These are phyloP conservation scores for Halichoeres trimaculatus DNA, from an alignment of 2,113 vertebrate genomes.

Conservation along the genomic window DNA sequence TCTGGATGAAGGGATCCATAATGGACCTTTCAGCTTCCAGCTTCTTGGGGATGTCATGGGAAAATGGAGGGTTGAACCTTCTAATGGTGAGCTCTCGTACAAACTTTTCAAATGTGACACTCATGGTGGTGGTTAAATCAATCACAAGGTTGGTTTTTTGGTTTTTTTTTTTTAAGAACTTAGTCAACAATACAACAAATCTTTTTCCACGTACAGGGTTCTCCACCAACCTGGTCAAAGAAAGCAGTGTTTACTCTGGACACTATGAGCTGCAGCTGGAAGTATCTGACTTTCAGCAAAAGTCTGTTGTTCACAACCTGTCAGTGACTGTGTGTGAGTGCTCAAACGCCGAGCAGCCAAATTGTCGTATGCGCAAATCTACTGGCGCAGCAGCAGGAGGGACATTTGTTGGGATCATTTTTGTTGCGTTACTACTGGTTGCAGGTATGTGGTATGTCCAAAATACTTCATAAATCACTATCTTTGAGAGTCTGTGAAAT, in stretches of 20 bases:
- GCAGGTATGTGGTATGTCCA: conserved; percentile 53
- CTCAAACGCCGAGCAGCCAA: background rate
- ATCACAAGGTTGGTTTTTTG: background rate
- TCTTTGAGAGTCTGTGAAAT: background rate
- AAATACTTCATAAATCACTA: background rate
- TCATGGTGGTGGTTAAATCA: background rate
- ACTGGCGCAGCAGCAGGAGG: background rate
- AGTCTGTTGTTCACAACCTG: conserved; percentile 52
- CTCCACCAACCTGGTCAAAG: conserved; percentile 65
- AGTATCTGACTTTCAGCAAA: conserved; percentile 68
- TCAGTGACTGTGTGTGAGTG: conserved; percentile 77
- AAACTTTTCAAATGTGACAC: background rate
- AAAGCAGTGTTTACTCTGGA: conserved; percentile 43
- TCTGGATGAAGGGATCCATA: conserved; percentile 44
- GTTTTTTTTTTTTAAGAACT: background rate
- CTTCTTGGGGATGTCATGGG: conserved; percentile 51
- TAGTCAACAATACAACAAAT: background rate
- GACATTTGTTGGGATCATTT: conserved; percentile 6
- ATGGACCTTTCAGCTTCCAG: conserved; percentile 64
- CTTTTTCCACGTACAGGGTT: conserved; percentile 49
- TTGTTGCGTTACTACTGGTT: conserved; percentile 45
- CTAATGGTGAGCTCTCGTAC: conserved; percentile 27
- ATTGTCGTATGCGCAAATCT: conserved; percentile 27
- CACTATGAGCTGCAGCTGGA: conserved; percentile 51
- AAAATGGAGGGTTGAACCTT: conserved; percentile 55